Evolutionary conservation across 2,797 vertebrate genomes (phyloP).

Genomic region (Aselliscus stoliczkanus): DNA sequence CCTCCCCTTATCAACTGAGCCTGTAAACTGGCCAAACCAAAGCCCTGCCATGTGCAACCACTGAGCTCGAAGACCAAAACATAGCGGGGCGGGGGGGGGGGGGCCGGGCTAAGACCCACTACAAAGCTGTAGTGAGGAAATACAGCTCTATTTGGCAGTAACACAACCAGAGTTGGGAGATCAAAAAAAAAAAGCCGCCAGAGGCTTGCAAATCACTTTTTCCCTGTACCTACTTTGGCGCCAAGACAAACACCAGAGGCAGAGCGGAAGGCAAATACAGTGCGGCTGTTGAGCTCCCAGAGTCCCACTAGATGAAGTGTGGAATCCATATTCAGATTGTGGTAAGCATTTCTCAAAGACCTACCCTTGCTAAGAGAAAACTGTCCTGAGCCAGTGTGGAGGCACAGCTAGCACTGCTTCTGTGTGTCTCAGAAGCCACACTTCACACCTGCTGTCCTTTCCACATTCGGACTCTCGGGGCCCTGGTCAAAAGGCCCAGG

Average conservation of each 20-base stretch:
- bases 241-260: background rate
- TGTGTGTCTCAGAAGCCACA: background rate
- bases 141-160: background rate
- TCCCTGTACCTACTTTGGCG: rapidly evolving
- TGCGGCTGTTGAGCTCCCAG: background rate
- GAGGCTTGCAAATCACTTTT: background rate
- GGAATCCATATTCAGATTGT: rapidly evolving
- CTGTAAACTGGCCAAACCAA: background rate
- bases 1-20: background rate
- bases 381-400: background rate
- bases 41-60: background rate
- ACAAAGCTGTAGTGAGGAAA: background rate
- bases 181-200: rapidly evolving
- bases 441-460: background rate
- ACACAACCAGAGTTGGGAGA: background rate
- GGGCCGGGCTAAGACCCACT: background rate
- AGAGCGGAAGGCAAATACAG: rapidly evolving
- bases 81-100: background rate
- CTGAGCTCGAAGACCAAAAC: background rate
- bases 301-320: background rate
- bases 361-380: rapidly evolving
- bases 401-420: background rate
- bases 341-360: rapidly evolving
- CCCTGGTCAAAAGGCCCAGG: background rate
- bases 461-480: background rate